A percentile compares a stretch with the other conserved stretches of the same genome.
phyloP scores from a whole-genome alignment of 2,797 vertebrate genomes.

The Thunnus albacares region DNA sequence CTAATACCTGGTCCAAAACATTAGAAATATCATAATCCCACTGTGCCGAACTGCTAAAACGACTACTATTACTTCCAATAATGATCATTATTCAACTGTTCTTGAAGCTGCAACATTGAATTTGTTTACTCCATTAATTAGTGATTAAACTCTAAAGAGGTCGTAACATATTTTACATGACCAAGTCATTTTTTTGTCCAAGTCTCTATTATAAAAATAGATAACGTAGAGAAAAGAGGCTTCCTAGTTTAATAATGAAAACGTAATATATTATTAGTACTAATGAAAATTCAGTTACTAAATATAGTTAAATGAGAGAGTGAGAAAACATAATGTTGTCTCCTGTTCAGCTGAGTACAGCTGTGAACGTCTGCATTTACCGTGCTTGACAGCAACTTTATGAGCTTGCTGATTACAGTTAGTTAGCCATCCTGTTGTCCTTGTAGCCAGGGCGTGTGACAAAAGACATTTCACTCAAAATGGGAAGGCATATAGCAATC shows the following conservation, averaged over 20 bases:
- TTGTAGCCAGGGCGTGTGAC: not conserved
- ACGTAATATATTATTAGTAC: not conserved
- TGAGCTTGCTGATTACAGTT: not conserved
- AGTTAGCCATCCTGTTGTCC: not conserved
- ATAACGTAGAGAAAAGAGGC: not conserved
- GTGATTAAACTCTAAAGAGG: not conserved
- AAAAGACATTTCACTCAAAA: constrained; percentile 11
- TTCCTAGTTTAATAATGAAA: not conserved
- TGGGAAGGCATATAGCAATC: not conserved
- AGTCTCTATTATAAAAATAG: not conserved
- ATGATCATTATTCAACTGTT: not conserved
- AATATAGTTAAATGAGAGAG: not conserved
- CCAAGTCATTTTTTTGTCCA: not conserved
- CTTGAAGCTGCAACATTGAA: not conserved
- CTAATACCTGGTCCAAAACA: constrained; percentile 24
- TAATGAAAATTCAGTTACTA: not conserved
- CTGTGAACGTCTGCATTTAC: not conserved
- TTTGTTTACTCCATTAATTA: not conserved
- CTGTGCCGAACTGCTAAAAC: not conserved
- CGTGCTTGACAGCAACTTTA: constrained; percentile 1
- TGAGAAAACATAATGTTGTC: not conserved
- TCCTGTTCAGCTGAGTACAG: not conserved
- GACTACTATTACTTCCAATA: not conserved
- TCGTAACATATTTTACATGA: not conserved
- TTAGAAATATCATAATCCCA: not conserved